Conservation (phyloP, 2,113 vertebrate genomes). For the Excalfactoria chinensis region DNA sequence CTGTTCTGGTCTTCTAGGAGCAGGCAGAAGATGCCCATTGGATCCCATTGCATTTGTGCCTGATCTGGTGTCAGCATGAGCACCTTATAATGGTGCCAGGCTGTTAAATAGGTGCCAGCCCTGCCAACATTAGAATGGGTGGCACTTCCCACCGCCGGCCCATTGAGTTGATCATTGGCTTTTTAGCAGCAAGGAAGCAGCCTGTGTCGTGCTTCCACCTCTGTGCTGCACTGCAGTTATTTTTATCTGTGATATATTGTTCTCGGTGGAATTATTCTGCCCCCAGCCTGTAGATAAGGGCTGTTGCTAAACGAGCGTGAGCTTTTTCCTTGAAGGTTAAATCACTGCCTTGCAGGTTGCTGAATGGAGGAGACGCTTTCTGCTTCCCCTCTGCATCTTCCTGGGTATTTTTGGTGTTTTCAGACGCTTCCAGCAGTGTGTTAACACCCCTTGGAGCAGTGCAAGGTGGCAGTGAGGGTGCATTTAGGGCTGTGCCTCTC, state of each 20-base stretch:
- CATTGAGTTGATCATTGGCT: not conserved
- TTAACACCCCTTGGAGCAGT: not conserved
- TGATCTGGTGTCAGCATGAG: not conserved
- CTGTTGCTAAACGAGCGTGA: not conserved
- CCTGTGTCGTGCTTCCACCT: not conserved
- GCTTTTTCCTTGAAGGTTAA: constrained; percentile 3
- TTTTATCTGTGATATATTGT: constrained; percentile 55
- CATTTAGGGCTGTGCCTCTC: not conserved
- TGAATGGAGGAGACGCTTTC: not conserved
- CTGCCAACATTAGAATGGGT: not conserved
- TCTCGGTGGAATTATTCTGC: constrained; percentile 16
- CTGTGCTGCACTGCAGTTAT: not conserved
- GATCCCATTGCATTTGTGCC: not conserved
- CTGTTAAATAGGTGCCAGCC: not conserved
- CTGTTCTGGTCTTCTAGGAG: not conserved
- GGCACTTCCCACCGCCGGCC: not conserved
- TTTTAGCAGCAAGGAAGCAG: not conserved
- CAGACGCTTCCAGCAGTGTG: not conserved
- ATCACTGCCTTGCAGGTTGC: not conserved
- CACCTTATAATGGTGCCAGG: not conserved
- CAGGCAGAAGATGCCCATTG: not conserved
- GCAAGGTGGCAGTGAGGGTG: not conserved
- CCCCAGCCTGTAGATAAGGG: constrained; percentile 19
- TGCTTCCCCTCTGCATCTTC: not conserved
- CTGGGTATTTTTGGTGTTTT: fast-evolving